Conservation (phyloP, 2,113 vertebrate species). For the Trogon surrucura region DNA sequence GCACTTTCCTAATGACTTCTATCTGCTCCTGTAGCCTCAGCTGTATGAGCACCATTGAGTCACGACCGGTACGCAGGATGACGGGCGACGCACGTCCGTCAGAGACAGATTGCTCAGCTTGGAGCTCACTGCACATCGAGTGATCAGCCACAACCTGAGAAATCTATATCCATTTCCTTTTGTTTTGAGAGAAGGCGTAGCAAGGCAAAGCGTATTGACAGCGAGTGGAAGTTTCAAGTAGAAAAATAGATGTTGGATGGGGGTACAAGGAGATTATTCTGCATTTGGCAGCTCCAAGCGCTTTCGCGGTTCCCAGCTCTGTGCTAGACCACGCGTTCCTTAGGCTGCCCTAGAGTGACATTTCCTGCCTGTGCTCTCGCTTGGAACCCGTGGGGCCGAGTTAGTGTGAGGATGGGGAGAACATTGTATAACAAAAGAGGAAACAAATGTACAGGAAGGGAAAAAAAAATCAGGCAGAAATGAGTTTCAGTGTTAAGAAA, state of each 20-base stretch:
- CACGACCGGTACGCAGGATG: background rate
- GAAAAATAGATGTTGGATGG: background rate
- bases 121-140: background rate
- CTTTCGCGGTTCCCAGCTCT: background rate
- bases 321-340: fast-evolving
- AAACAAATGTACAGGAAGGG: background rate
- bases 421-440: background rate
- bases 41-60: constrained; percentile 34
- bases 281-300: background rate
- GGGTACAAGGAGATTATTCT: background rate
- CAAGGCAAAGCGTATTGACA: background rate
- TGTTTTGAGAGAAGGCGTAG: background rate
- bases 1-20: background rate
- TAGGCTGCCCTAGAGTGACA: background rate
- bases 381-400: background rate
- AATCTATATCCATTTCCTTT: background rate
- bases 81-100: background rate
- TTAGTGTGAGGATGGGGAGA: background rate
- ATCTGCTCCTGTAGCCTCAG: background rate
- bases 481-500: background rate
- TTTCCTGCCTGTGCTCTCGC: background rate
- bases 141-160: background rate
- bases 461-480: background rate
- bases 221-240: background rate
- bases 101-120: background rate